Base-by-base conservation (phyloP, 2,797 vertebrate genomes). In the Nannoperca obscura region DNA sequence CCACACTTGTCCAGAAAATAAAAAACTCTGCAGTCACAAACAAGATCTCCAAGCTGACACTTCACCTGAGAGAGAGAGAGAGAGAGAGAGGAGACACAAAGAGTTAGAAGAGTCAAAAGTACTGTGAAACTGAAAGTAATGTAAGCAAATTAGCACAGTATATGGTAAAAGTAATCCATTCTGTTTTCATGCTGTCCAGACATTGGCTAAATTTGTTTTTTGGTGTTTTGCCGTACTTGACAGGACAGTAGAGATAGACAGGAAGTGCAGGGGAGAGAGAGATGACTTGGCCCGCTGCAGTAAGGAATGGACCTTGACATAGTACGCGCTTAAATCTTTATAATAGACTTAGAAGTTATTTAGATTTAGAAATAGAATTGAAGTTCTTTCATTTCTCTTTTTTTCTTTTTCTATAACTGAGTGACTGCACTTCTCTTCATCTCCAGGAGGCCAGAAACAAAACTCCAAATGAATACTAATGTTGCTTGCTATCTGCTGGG, bases 21-120 rank as follows among this genome's bases (percentile, higher is more conserved):
- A 95, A 96, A 95, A 96, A 96, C 94, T 96, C 95, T 93, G 95
- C 93, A 89, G 94, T 94, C 96, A 95, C 92, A 93, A 93, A 94
- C 83, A 90, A 93, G 83, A 95, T 93, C 94, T 95, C 93, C 92
- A 42, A 86, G 89, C 92, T 90, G 94, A 94, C 78, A 88, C 81
- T 86, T 86, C 90, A 92, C 95, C 97, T 99, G 93, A 55, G 71
- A 36, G 34, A 6, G 34, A 36, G 34, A 36, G 38, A 27, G 24
- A 32, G 32, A 34, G 34, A 67, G 49, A 44, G 61, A 69, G 30
- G 49, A 57, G 57, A 54, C 40, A 68, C 12, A 60, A 19, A 15
- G 24, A 20, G 9, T 42, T 22, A 55, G 13, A 50, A 15, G 11
- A 36, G 36, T 6, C 0, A 36, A 32, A 27, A n/a, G 5, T 4